phyloP scores from a whole-genome alignment of 2,888 invertebrate species.

The Gnatocerus cornutus region DNA sequence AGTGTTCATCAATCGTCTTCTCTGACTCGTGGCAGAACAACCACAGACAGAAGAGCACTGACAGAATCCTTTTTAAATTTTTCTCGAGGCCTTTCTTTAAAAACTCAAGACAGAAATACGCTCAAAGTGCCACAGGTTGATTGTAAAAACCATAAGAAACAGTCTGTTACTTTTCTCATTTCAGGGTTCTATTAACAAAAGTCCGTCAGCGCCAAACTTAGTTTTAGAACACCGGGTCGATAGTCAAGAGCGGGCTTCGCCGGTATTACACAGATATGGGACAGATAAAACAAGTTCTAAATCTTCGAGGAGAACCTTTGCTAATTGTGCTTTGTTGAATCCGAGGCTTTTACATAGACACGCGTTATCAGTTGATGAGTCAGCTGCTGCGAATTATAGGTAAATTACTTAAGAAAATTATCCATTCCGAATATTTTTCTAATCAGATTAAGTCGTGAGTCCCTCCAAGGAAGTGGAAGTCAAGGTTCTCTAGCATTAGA shows the following conservation, averaged over 20 bases:
- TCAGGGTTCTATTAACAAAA: conserved; percentile 69
- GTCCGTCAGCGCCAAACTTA: conserved; percentile 77
- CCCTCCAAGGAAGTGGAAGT: conserved; percentile 75
- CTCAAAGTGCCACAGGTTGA: conserved; percentile 64
- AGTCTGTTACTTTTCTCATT: conserved; percentile 8
- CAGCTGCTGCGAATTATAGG: conserved; percentile 72
- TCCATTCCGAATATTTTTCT: background rate
- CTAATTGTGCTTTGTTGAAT: conserved; percentile 76
- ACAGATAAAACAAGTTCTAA: conserved; percentile 52
- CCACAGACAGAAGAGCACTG: conserved; percentile 65
- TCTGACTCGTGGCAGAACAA: conserved; percentile 47
- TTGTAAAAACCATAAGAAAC: background rate
- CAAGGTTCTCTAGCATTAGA: conserved; percentile 86
- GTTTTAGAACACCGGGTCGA: conserved; percentile 65
- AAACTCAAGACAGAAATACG: conserved; percentile 60
- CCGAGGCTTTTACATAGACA: conserved; percentile 82
- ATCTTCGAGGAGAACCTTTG: conserved; percentile 62
- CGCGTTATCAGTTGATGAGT: conserved; percentile 87
- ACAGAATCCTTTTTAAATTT: conserved; percentile 73
- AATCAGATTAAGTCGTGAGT: conserved; percentile 71
- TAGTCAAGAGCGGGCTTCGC: conserved; percentile 62
- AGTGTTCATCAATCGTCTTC: conserved; percentile 52
- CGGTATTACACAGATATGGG: conserved; percentile 49
- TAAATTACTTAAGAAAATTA: conserved; percentile 42
- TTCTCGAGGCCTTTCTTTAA: conserved; percentile 70